Conservation (phyloP, 2,797 vertebrate species). For the Oreonectes daqikongensis region DNA sequence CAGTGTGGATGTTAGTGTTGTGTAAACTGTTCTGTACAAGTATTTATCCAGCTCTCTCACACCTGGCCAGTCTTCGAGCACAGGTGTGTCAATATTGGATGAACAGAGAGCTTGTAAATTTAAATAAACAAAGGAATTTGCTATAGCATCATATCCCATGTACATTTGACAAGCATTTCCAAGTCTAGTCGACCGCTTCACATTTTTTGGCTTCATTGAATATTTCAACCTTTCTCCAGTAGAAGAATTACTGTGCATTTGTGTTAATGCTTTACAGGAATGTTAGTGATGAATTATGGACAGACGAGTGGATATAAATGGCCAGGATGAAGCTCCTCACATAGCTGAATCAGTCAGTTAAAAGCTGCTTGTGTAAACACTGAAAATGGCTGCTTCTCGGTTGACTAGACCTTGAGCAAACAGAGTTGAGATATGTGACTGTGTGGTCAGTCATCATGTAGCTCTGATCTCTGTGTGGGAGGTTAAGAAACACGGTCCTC, state of each 20-base stretch:
- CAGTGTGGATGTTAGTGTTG: conserved; percentile 8
- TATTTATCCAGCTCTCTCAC: conserved; percentile 32
- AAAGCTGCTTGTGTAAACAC: conserved; percentile 56
- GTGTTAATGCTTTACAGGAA: conserved; percentile 23
- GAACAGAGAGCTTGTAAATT: conserved; percentile 23
- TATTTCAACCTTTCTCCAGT: conserved; percentile 4
- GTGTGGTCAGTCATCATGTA: conserved; percentile 35
- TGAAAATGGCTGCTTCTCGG: conserved; percentile 50
- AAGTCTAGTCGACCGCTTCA: neutral
- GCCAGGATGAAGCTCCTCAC: conserved; percentile 16
- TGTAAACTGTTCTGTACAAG: conserved; percentile 37
- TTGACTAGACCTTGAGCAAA: conserved; percentile 49
- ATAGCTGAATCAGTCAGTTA: conserved; percentile 39
- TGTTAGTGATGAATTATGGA: conserved; percentile 15
- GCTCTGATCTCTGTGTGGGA: conserved; percentile 30
- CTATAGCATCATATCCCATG: neutral
- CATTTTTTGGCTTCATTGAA: neutral
- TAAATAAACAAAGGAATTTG: conserved; percentile 42
- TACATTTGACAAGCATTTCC: neutral
- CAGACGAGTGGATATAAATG: conserved; percentile 37
- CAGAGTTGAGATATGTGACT: conserved; percentile 30
- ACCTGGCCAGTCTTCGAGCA: conserved; percentile 31
- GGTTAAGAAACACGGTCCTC: conserved; percentile 33
- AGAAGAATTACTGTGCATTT: conserved; percentile 25
- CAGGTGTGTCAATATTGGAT: conserved; percentile 54